Percentiles rank a stretch among this genome's conserved stretches.
Evolutionary conservation across 2,797 vertebrate genomes (phyloP).

Genomic region (Sorex maritimensis): DNA sequence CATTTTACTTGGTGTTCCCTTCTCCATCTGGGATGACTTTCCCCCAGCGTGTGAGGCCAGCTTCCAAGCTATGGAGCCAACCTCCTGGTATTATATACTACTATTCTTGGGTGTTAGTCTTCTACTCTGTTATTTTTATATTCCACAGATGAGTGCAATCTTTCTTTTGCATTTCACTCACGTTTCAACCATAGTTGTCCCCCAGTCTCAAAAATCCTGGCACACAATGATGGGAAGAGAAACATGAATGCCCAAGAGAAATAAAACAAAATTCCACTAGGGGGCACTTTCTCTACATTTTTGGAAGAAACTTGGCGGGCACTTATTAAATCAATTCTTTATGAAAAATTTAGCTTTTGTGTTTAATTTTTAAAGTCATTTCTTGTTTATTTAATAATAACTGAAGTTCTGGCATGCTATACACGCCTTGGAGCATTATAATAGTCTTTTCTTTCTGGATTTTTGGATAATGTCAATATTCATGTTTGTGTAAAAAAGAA

Average conservation of each 20-base stretch:
- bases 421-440: constrained; percentile 77
- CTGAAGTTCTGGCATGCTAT: constrained; percentile 84
- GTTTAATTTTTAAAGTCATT: constrained; percentile 89
- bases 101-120: no score
- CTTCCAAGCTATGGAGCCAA: no score
- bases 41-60: no score
- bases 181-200: not conserved
- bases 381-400: constrained; percentile 89
- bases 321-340: constrained; percentile 74
- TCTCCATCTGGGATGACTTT: no score
- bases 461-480: constrained; percentile 87
- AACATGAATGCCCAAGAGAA: not conserved
- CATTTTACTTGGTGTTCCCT: no score
- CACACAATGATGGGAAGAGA: fast-evolving
- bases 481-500: constrained; percentile 83
- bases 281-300: constrained; percentile 80
- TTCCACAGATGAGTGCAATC: no score
- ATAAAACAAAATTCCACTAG: constrained; percentile 66
- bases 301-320: constrained; percentile 27
- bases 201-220: not conserved
- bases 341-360: constrained; percentile 88
- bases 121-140: no score
- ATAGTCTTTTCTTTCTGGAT: constrained; percentile 81
- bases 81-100: no score
- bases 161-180: not conserved